Evolutionary conservation across 2,797 vertebrate genomes (phyloP).

Genomic region (Pygocentrus nattereri): DNA sequence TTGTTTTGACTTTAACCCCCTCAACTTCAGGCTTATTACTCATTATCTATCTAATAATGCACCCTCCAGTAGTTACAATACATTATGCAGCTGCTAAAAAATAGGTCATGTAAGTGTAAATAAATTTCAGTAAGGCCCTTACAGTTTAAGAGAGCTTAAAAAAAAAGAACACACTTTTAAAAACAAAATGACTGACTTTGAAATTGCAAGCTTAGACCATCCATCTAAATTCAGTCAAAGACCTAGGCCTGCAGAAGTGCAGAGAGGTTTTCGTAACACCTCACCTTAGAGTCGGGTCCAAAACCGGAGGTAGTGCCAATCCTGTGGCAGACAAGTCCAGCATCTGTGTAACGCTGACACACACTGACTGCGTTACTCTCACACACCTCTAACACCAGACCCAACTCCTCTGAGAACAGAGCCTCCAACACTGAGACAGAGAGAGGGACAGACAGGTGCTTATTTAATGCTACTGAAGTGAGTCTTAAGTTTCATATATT

Average conservation of each 20-base stretch:
- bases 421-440: slow-evolving; percentile 79
- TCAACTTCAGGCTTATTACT: no score
- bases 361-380: slow-evolving; percentile 66
- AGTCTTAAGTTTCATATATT: background rate
- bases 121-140: no score
- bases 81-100: no score
- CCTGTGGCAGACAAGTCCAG: slow-evolving; percentile 79
- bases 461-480: background rate
- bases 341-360: slow-evolving; percentile 73
- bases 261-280: slow-evolving; percentile 35
- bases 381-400: slow-evolving; percentile 87
- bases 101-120: no score
- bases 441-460: background rate
- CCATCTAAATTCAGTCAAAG: no score
- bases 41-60: no score
- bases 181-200: background rate
- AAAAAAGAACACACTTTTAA: no score
- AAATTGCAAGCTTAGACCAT: no score
- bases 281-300: slow-evolving; percentile 85
- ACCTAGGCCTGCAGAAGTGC: background rate
- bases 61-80: no score
- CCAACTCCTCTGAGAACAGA: slow-evolving; percentile 90
- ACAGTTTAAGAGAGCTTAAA: no score
- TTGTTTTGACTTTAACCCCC: no score
- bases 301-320: slow-evolving; percentile 81